Evolutionary conservation across 1,140 invertebrate genomes (phyloP), one percentile per base, ranked within the genome.

Genomic region (Bombus vancouverensis): DNA sequence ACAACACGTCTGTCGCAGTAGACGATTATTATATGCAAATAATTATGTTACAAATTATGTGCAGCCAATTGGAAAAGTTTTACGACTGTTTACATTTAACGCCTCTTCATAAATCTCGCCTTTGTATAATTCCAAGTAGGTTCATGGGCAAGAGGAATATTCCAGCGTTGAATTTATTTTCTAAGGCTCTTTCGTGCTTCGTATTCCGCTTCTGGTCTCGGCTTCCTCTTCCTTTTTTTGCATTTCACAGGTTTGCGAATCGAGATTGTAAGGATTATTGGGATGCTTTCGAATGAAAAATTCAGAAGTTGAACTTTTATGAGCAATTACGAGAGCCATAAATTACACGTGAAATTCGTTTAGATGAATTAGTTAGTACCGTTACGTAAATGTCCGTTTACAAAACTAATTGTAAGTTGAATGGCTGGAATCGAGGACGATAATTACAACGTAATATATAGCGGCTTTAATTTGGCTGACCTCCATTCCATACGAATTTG

Each of bases 21-120:
- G 66, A 84, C 47, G 18, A 53, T 84, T 44, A 72, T 84, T 53
- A 47, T 28, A 57, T 12, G 32, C 13, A 73, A 25, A 62, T 76
- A 83, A 83, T 76, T 76, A 34, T 34, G 59, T 62, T 65, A 66
- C 39, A 79, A 84, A 84, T 32, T 44, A 44, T 25, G 15, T 39
- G 3, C 32, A 37, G 34, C 13, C 18, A 22, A 22, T 53, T 3
- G 28, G 37, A 22, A 34, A 18, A 34, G 39, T 47, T 80, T 84
- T 84, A 84, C 0, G n/a, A 22, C 53, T 3, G 39, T 72, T 78
- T 44, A 32, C 68, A 25, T n/a, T 22, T 12, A 32, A 0, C 44
- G 4, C 2, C 44, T 15, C 5, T 1, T 42, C 0, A 8, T 4
- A 42, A 10, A 13, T 83, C 42, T 76, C 8, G 10, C 25, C 44